phyloP scores from a whole-genome alignment of 2,888 invertebrate genomes.

The Operophtera brumata region DNA sequence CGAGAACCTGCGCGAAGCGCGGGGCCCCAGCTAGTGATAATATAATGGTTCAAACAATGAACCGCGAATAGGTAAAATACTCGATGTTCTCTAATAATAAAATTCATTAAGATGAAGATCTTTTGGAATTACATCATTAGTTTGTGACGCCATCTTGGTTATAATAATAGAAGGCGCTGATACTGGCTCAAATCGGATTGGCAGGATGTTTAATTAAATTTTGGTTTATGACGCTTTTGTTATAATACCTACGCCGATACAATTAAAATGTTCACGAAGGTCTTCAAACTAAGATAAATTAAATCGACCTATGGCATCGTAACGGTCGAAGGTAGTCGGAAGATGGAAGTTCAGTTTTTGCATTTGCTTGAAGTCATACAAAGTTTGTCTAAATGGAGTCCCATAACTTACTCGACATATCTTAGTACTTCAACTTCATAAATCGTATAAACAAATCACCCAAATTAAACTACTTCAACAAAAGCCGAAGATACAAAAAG shows the following conservation, averaged over 20 bases:
- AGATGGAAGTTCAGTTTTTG: too few species aligned
- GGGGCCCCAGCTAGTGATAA: too few species aligned
- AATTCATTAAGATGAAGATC: slow-evolving; percentile 9
- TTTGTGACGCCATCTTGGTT: slow-evolving; percentile 15
- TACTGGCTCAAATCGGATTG: slow-evolving; percentile 3
- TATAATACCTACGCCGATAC: neutral
- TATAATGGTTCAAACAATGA: neutral
- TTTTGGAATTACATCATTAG: slow-evolving; percentile 15
- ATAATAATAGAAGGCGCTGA: slow-evolving; percentile 4
- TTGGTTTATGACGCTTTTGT: neutral
- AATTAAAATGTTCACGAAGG: slow-evolving; percentile 1
- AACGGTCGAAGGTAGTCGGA: too few species aligned
- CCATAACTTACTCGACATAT: too few species aligned
- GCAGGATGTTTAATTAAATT: slow-evolving; percentile 14
- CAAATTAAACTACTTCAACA: too few species aligned
- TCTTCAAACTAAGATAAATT: neutral
- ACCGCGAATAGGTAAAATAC: neutral
- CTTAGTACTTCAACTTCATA: too few species aligned
- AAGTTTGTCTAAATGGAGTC: too few species aligned
- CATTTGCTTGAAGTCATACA: too few species aligned
- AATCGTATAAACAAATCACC: too few species aligned
- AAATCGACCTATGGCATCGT: too few species aligned
- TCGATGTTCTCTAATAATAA: neutral
- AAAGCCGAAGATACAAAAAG: too few species aligned
- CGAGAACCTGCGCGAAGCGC: too few species aligned